Base-by-base conservation (phyloP, 2,888 invertebrate species). In the Plebejus anna region DNA sequence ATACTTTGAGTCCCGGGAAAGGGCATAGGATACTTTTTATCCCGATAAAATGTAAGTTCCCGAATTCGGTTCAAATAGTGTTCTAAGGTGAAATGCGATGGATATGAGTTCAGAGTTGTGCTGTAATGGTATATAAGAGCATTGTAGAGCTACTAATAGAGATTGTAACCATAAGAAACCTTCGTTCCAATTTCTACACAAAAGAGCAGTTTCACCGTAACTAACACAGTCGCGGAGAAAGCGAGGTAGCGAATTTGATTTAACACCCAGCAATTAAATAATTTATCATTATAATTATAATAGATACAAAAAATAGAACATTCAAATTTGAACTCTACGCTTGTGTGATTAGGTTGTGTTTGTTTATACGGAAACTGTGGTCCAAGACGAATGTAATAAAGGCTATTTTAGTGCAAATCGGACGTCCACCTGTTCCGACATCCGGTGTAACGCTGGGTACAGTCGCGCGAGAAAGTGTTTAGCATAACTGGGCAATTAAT, bases 401-500 rank as follows among this genome's bases (percentile, higher is more conserved):
- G 79, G 72, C 57, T 59, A 77, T 77, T 77, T 75, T 76, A 55
- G 75, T 57, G 59, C 55, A 70, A 22, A 75, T 78, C 80, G 83
- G 84, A 83, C 84, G 85, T 84, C 82, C 85, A 90, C 83, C 83
- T 83, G 83, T 83, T 83, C 81, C 80, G 81, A 81, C 83, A 82
- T 83, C 83, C 83, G 83, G 82, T 79, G 79, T 86, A 78, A 76
- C 78, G 79, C 78, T 78, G 78, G 78, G 80, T 79, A 80, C 78
- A 79, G 75, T 80, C 78, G 13, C 9, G 77, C 70, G 66, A 75
- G 75, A 76, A 80, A 80, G 76, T 79, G 75, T 71, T 77, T 76
- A 77, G 72, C 70, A 47, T 71, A 32, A 73, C 73, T 51, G 5
- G 73, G 11, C 28, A 73, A 51, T 55, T 73, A 73, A 55, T 72